phyloP scores from a whole-genome alignment of 2,888 invertebrate species.

The Cerastoderma edule region DNA sequence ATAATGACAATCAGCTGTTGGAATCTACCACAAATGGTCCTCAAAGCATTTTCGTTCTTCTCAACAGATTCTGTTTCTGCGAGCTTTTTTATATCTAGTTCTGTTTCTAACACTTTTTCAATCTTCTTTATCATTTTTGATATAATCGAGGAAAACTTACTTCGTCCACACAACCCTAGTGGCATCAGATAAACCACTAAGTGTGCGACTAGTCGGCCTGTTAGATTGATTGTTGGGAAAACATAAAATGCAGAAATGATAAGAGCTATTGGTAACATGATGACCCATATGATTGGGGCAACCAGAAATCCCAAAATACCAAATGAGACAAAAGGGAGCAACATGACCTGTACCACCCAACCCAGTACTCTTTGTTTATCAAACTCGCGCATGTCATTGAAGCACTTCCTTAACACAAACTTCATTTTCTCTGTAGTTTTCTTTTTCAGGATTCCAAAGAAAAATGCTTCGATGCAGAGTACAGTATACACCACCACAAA shows the following conservation, averaged over 20 bases:
- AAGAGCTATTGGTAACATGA: conserved; percentile 68
- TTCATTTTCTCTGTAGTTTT: conserved; percentile 64
- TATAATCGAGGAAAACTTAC: conserved; percentile 14
- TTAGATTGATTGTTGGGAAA: conserved; percentile 77
- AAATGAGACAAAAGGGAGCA: conserved; percentile 76
- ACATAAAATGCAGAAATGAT: conserved; percentile 74
- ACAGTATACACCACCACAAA: conserved; percentile 76
- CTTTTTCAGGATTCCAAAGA: conserved; percentile 66
- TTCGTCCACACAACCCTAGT: conserved; percentile 20
- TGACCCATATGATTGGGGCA: conserved; percentile 70
- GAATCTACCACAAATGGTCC: conserved; percentile 28
- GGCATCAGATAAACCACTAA: conserved; percentile 69
- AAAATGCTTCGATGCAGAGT: conserved; percentile 67
- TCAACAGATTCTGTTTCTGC: conserved; percentile 53
- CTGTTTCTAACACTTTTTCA: conserved; percentile 18
- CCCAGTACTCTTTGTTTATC: conserved; percentile 49
- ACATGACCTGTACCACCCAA: conserved; percentile 67
- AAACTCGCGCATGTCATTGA: conserved; percentile 72
- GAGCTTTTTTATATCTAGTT: conserved; percentile 43
- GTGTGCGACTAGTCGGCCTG: conserved; percentile 71
- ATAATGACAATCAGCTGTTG: conserved; percentile 64
- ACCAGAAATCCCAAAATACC: conserved; percentile 76
- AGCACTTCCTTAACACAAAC: conserved; percentile 66
- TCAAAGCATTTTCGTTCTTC: conserved; percentile 40
- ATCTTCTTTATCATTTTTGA: conserved; percentile 11